Conservation (phyloP, 1,140 invertebrate species). For the Drosophila albomicans region DNA sequence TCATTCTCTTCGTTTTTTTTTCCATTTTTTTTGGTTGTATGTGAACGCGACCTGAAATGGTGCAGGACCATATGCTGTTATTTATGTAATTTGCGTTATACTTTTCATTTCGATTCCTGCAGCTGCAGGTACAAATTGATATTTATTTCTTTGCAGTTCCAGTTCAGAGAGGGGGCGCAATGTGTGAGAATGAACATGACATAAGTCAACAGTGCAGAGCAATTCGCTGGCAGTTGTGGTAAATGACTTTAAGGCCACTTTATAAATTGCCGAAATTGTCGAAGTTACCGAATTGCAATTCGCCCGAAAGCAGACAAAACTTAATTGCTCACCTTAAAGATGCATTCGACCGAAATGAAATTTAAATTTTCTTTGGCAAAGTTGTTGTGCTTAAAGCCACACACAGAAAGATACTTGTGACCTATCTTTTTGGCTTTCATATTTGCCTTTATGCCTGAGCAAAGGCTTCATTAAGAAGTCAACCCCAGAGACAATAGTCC, state of each 20-base stretch:
- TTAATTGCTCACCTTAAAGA: constrained; percentile 31
- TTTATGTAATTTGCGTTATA: constrained; percentile 57
- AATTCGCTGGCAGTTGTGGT: constrained; percentile 9
- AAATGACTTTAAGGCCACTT: constrained; percentile 37
- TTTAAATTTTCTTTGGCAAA: constrained; percentile 5
- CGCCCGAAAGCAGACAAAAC: background rate
- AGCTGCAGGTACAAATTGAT: constrained; percentile 65
- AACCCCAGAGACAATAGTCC: constrained; percentile 8
- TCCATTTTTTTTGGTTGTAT: background rate
- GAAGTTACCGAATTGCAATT: background rate
- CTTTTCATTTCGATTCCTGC: constrained; percentile 49
- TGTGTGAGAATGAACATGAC: constrained; percentile 17
- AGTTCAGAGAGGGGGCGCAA: constrained; percentile 4
- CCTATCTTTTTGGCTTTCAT: constrained; percentile 22
- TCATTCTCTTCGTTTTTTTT: background rate
- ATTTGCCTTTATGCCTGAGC: constrained; percentile 27
- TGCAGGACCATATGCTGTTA: constrained; percentile 50
- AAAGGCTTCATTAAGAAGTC: constrained; percentile 48
- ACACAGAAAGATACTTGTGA: constrained; percentile 8
- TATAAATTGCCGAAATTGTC: constrained; percentile 12
- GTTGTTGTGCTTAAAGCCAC: background rate
- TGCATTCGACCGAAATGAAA: constrained; percentile 8
- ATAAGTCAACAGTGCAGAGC: constrained; percentile 32
- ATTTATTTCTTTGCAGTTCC: constrained; percentile 57
- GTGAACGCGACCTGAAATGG: constrained; percentile 30